Evolutionary conservation across 2,113 vertebrate genomes (phyloP).

Genomic region (Turnix velox): DNA sequence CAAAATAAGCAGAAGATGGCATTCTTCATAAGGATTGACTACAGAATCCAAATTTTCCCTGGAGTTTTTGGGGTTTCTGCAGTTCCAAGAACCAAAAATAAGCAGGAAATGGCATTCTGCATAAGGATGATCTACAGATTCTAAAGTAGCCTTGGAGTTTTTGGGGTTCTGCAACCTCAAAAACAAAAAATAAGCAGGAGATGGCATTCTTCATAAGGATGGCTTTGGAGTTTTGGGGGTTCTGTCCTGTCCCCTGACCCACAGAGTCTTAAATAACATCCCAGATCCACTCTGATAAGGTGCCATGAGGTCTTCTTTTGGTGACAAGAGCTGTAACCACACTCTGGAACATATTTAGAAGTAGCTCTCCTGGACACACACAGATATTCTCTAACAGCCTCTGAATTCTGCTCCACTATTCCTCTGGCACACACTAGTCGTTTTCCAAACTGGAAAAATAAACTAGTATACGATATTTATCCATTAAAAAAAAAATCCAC

Average conservation of each 20-base stretch:
- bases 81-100: too few species aligned
- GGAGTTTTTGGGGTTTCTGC: too few species aligned
- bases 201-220: not conserved
- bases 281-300: not conserved
- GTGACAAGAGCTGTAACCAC: not conserved
- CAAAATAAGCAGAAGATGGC: too few species aligned
- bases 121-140: too few species aligned
- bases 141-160: too few species aligned
- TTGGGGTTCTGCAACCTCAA: too few species aligned
- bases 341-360: not conserved
- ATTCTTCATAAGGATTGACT: too few species aligned
- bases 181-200: not conserved
- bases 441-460: not conserved
- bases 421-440: not conserved
- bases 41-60: too few species aligned
- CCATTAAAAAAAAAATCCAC: accelerated
- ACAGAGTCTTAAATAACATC: not conserved
- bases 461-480: not conserved
- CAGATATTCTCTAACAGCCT: not conserved
- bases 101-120: too few species aligned
- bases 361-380: not conserved
- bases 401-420: not conserved
- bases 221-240: not conserved
- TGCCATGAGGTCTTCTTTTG: not conserved
- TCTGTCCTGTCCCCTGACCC: not conserved